Evolutionary conservation across 2,888 invertebrate genomes (phyloP), one percentile per base, ranked within the genome.

Genomic region (Fissipunctia ypsillon): DNA sequence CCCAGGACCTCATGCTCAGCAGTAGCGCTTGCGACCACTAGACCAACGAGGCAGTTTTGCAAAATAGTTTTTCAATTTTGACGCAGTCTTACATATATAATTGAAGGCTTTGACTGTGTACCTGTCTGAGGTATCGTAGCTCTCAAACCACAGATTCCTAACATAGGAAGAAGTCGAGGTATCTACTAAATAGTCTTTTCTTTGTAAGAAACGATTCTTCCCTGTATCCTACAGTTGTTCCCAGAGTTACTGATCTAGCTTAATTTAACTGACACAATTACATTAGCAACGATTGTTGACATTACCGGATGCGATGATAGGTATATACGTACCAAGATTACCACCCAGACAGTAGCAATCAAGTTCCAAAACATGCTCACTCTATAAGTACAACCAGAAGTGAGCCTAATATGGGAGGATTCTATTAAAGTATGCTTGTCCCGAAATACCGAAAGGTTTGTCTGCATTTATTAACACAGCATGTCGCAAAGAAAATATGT

Each of bases 261-360:
- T 70, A 52, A 81, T 84, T 48, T 60, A 64, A 57, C 54, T 59
- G 69, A 59, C 78, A 71, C 65, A 52, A 70, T 76, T 73, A 68
- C 60, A 72, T 71, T 74, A 66, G 35, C 70, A n/a, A 75, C 66
- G 25, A n/a, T 52, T 56, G 73, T 59, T 69, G 64, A 45, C 56
- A 59, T 75, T 72, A 73, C 83, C 77, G 87, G 87, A 80, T 72
- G 73, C 41, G 16, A 54, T 61, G 43, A 56, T 72, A 50, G 3
- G 31, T 22, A 48, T n/a, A n/a, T 38, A 64, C 10, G 12, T 16
- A 69, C 22, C 16, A 31, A 64, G 25, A 52, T 43, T 28, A 64
- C 64, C 31, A 59, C 22, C 41, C 54, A 54, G 52, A 41, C 54
- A 25, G 48, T 56, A 25, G 22, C 43, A 22, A 68, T 84, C 48